Conservation (phyloP, 2,888 invertebrate species). For the Sturmia bella region DNA sequence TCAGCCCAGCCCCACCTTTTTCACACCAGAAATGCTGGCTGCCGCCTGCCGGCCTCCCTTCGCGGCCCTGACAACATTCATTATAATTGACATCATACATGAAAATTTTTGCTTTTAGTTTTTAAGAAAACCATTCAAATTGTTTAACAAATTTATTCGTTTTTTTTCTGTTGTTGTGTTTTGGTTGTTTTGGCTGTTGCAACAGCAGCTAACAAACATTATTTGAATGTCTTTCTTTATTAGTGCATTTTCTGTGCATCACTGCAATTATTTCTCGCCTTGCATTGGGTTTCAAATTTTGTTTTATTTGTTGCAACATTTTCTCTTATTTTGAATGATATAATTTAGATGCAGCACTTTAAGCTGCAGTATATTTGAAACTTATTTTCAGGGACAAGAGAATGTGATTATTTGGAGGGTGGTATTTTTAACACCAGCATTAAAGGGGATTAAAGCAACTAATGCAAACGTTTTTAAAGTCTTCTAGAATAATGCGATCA, state of each 20-base stretch:
- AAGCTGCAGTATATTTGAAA: conserved; percentile 51
- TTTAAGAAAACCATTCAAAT: conserved; percentile 48
- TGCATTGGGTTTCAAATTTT: conserved; percentile 54
- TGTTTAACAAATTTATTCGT: conserved; percentile 68
- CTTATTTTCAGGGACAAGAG: conserved; percentile 1
- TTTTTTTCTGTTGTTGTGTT: too few relatives aligned
- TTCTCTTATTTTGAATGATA: conserved; percentile 39
- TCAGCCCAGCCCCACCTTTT: neutral
- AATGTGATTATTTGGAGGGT: neutral
- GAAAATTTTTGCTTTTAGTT: conserved; percentile 26
- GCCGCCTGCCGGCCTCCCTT: too few relatives aligned
- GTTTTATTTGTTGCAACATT: conserved; percentile 27
- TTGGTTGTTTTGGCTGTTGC: conserved; percentile 8
- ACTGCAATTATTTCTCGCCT: conserved; percentile 68
- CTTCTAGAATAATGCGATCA: too few relatives aligned
- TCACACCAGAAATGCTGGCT: neutral
- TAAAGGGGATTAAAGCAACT: neutral
- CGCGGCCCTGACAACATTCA: conserved; percentile 42
- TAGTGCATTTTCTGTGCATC: conserved; percentile 68
- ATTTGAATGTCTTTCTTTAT: conserved; percentile 74
- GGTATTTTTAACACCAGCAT: conserved; percentile 23
- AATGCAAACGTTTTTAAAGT: too few relatives aligned
- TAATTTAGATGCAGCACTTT: conserved; percentile 63
- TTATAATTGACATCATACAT: conserved; percentile 60
- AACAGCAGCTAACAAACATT: conserved; percentile 70